Percentiles rank a stretch among this genome's conserved stretches.
Evolutionary conservation across 2,888 invertebrate species (phyloP).

Genomic region (Ochropacha duplaris): DNA sequence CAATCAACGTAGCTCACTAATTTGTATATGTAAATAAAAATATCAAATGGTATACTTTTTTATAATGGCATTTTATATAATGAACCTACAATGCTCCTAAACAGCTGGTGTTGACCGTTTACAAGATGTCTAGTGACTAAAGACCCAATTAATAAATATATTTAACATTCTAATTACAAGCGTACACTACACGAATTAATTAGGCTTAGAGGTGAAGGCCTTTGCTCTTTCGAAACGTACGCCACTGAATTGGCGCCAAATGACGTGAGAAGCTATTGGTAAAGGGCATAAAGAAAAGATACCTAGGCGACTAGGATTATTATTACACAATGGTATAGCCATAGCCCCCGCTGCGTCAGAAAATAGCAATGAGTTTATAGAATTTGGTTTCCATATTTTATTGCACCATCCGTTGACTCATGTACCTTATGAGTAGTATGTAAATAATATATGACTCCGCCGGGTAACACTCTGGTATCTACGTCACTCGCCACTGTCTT

Average conservation of each 20-base stretch:
- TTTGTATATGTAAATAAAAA: too few species aligned
- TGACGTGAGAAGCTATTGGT: constrained; percentile 1
- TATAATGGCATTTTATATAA: neutral
- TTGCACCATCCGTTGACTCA: too few species aligned
- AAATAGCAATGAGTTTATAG: too few species aligned
- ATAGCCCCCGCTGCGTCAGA: too few species aligned
- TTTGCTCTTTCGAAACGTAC: constrained; percentile 13
- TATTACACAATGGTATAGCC: too few species aligned
- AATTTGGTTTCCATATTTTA: too few species aligned
- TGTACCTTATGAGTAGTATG: too few species aligned
- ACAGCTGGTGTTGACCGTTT: constrained; percentile 12
- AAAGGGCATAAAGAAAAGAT: neutral
- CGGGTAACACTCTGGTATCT: too few species aligned
- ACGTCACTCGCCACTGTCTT: neutral
- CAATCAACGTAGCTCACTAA: too few species aligned
- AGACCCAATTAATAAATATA: constrained; percentile 33
- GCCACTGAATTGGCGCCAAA: constrained; percentile 6
- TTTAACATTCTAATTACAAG: constrained; percentile 17
- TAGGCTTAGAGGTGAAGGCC: constrained; percentile 10
- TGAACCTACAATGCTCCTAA: neutral
- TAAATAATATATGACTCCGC: too few species aligned
- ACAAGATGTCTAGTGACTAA: constrained; percentile 24
- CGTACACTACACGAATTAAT: constrained; percentile 12
- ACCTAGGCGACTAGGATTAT: neutral
- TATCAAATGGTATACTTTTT: too few species aligned